Evolutionary conservation across 2,888 invertebrate genomes (phyloP).

Genomic region (Troides oblongomaculatus): DNA sequence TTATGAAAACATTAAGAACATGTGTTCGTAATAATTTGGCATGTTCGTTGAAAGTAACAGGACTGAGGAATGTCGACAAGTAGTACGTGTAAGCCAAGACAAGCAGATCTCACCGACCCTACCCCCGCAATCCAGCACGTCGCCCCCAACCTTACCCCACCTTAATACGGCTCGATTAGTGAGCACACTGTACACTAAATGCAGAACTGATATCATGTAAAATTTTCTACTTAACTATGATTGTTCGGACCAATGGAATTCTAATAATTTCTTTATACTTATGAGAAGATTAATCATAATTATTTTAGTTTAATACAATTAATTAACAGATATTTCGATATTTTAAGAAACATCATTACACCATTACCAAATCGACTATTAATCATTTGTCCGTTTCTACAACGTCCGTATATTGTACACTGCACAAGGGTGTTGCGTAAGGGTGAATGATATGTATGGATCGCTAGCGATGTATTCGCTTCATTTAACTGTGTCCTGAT

Average conservation of each 20-base stretch:
- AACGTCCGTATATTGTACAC: neutral
- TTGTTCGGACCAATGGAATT: neutral
- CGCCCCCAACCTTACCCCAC: neutral
- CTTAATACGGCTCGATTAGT: neutral
- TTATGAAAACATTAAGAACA: conserved; percentile 26
- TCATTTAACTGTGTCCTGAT: conserved; percentile 1
- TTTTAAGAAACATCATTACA: neutral
- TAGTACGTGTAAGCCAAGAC: conserved; percentile 38
- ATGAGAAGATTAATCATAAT: neutral
- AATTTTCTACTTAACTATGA: neutral
- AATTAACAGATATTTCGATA: too few relatives aligned
- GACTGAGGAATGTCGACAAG: conserved; percentile 40
- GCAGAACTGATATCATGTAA: conserved; percentile 1
- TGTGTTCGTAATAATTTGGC: conserved; percentile 37
- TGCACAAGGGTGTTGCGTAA: neutral
- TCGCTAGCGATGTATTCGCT: neutral
- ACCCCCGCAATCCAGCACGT: neutral
- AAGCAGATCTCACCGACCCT: conserved; percentile 37
- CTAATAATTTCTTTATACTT: neutral
- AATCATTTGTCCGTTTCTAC: neutral
- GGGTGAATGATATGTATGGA: neutral
- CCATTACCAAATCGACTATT: too few relatives aligned
- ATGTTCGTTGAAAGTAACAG: conserved; percentile 34
- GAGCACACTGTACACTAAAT: neutral
- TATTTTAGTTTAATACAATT: neutral